A percentile compares a stretch with the other conserved stretches of the same genome.
Evolutionary conservation across 2,797 vertebrate genomes (phyloP).

Genomic region (Centroberyx gerrardi): DNA sequence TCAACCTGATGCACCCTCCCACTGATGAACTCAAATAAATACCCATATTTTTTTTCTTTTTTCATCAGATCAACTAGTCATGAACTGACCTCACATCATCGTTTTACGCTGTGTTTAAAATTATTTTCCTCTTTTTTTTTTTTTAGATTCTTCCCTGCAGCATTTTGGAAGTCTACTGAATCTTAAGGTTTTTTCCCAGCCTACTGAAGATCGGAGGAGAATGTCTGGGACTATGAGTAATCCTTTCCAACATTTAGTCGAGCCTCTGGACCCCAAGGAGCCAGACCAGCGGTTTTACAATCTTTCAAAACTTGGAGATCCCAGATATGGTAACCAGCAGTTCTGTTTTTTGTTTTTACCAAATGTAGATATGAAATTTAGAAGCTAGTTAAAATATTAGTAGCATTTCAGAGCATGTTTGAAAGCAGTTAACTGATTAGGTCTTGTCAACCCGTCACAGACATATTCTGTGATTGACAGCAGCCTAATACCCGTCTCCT

Average conservation of each 20-base stretch:
- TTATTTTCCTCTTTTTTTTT: background rate
- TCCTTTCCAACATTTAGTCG: slow-evolving; percentile 88
- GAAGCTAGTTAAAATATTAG: background rate
- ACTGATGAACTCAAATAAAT: background rate
- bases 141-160: slow-evolving; percentile 11
- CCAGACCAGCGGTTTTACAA: slow-evolving; percentile 92
- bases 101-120: background rate
- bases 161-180: background rate
- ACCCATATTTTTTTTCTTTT: background rate
- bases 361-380: background rate
- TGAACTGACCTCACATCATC: background rate
- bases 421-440: no score
- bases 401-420: no score
- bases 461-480: background rate
- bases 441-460: no score
- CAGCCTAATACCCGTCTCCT: background rate
- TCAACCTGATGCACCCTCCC: background rate
- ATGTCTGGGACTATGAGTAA: slow-evolving; percentile 85
- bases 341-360: background rate
- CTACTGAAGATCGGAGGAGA: slow-evolving; percentile 36
- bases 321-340: slow-evolving; percentile 90
- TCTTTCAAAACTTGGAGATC: slow-evolving; percentile 90
- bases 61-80: background rate
- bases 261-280: slow-evolving; percentile 87
- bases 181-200: background rate